Evolutionary conservation across 2,797 vertebrate genomes (phyloP).

Genomic region (Dendrocincla fuliginosa): DNA sequence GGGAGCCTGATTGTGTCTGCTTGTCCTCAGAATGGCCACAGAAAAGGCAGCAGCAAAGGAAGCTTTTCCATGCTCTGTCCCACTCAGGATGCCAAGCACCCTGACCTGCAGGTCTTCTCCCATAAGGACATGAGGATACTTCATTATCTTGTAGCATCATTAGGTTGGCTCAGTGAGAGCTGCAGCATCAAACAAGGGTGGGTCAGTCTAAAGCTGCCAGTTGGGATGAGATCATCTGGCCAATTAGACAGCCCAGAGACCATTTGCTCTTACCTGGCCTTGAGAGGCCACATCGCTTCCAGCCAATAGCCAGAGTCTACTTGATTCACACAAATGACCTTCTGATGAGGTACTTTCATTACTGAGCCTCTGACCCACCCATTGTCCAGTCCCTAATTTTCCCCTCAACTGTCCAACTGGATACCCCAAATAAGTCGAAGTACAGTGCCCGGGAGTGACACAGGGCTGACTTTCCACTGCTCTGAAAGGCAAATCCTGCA

Average conservation of each 20-base stretch:
- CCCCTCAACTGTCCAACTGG: neutral
- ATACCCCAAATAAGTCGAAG: neutral
- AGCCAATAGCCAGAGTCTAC: neutral
- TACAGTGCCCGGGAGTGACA: neutral
- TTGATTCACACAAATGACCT: neutral
- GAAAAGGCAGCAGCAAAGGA: neutral
- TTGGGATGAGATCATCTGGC: constrained; percentile 38
- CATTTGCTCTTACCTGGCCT: constrained; percentile 24
- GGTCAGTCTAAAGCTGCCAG: constrained; percentile 12
- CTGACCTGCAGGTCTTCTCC: neutral
- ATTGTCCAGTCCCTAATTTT: neutral
- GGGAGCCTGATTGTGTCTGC: neutral
- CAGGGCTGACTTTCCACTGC: neutral
- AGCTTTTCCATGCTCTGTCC: neutral
- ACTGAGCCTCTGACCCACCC: neutral
- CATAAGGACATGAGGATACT: neutral
- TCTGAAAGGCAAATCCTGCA: constrained; percentile 3
- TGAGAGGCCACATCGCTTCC: neutral
- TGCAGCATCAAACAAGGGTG: neutral
- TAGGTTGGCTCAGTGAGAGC: neutral
- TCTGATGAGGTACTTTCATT: neutral
- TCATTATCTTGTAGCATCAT: neutral
- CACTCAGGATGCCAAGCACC: accelerated
- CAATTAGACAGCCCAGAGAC: neutral
- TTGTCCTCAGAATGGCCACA: neutral